Conservation (phyloP, 2,113 vertebrate species). For the Geococcyx californianus region DNA sequence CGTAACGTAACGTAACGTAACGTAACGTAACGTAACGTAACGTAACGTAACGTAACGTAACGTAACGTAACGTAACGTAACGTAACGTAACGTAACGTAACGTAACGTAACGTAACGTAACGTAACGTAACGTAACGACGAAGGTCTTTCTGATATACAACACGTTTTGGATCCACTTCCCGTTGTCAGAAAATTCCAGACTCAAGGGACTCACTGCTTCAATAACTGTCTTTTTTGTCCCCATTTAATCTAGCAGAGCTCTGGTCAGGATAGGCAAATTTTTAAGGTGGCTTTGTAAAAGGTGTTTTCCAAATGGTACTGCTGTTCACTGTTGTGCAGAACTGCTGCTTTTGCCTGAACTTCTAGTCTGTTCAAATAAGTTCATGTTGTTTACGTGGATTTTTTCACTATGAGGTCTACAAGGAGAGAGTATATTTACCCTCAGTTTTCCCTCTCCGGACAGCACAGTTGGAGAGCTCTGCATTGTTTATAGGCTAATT, state of each 20-base stretch:
- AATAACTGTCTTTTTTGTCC: not conserved
- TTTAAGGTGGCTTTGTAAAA: not conserved
- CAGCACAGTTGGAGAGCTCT: not conserved
- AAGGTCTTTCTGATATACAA: not conserved
- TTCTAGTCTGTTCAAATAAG: not conserved
- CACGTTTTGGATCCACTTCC: not conserved
- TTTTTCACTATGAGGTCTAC: not conserved
- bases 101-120: rapidly evolving
- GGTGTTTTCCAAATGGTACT: not conserved
- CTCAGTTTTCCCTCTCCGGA: not conserved
- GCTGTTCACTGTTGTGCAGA: not conserved
- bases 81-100: not conserved
- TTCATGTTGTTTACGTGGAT: not conserved
- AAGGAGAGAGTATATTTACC: not conserved
- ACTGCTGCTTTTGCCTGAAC: not conserved
- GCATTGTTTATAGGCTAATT: not conserved
- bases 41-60: not conserved
- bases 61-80: not conserved
- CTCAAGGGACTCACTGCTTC: not conserved
- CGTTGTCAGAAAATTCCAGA: not conserved
- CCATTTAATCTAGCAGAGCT: not conserved
- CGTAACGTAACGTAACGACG: not conserved
- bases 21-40: not conserved
- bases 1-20: not conserved
- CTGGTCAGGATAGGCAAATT: not conserved